Evolutionary conservation across 2,797 vertebrate species (phyloP), one percentile per base, ranked within the genome.

Genomic region (Helicolenus hilgendorfi): DNA sequence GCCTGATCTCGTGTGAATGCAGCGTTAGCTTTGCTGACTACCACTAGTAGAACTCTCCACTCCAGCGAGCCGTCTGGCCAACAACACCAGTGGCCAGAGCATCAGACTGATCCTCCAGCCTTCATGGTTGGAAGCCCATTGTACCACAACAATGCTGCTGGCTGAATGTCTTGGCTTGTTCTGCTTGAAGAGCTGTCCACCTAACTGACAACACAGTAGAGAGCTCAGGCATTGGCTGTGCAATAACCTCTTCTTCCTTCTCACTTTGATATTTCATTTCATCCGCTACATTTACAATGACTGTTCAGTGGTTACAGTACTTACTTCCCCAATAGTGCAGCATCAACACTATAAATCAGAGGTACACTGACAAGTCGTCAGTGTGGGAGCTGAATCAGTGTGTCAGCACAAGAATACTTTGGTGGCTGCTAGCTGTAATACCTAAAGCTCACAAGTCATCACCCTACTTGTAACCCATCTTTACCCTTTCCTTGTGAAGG

Each of bases 131-230:
- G 71, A 77, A 70, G 56, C 70, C 53, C 74, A 55, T 33, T 65
- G 63, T 45, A 56, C 36, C 79, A 79, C 81, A 89, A 79, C 85
- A 22, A 59, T 80, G 65, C 67, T 58, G 45, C 53, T 49, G 73
- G 65, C 69, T 68, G 72, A 78, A 74, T 27, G 72, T 78, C 65
- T 64, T 31, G 62, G 49, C 75, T 77, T 56, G 18, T 26, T 81
- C 18, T 89, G 36, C 59, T 83, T 31, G 49, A 76, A 81, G 72
- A 83, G 22, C 49, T 31, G 63, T 72, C 45, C 29, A n/a, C 9
- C 68, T 70, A 69, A 85, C 55, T 65, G 77, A 74, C 35, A 83
- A 76, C 68, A 1, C 0, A 33, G 41, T 31, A 49, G 0, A 35
- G 49, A 41, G 64, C 49, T 89, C 33, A 6, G 62, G 15, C 79